Percentiles rank a stretch among this genome's conserved stretches.
These are phyloP conservation scores for Philereme vetulata DNA, from an alignment of 2,888 invertebrate species.

Conservation along the genomic window DNA sequence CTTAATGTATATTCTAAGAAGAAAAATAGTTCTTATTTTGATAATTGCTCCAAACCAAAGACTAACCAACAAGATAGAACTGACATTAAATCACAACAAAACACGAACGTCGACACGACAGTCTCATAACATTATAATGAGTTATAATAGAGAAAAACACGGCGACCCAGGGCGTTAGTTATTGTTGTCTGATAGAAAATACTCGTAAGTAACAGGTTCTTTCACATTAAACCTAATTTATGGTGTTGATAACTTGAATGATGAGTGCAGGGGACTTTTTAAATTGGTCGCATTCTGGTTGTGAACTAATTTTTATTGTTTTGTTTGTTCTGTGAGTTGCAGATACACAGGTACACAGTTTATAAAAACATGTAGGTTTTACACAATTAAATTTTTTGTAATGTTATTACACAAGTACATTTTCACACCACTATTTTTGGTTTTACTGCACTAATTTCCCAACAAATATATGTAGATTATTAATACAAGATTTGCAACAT, in stretches of 20 bases:
- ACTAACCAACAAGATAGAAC: constrained; percentile 25
- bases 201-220: constrained; percentile 38
- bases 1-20: neutral
- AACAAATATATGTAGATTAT: too few relatives aligned
- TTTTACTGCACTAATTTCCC: too few relatives aligned
- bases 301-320: constrained; percentile 3
- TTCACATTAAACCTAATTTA: constrained; percentile 37
- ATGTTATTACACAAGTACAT: too few relatives aligned
- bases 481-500: too few relatives aligned
- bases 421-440: too few relatives aligned
- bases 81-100: constrained; percentile 44
- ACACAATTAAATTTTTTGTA: too few relatives aligned
- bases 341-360: too few relatives aligned
- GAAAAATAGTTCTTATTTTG: constrained; percentile 13
- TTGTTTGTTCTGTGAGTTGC: neutral
- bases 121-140: constrained; percentile 49
- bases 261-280: constrained; percentile 11
- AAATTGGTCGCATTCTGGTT: constrained; percentile 5
- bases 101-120: constrained; percentile 51
- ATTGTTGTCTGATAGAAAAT: constrained; percentile 47
- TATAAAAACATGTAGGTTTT: too few relatives aligned
- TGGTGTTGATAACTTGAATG: constrained; percentile 31
- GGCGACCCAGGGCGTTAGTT: constrained; percentile 49
- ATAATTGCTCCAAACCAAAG: constrained; percentile 9
- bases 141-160: constrained; percentile 49